Percentiles rank a stretch among this genome's conserved stretches.
phyloP scores from a whole-genome alignment of 2,888 invertebrate species.

The Apodemia hepburni region DNA sequence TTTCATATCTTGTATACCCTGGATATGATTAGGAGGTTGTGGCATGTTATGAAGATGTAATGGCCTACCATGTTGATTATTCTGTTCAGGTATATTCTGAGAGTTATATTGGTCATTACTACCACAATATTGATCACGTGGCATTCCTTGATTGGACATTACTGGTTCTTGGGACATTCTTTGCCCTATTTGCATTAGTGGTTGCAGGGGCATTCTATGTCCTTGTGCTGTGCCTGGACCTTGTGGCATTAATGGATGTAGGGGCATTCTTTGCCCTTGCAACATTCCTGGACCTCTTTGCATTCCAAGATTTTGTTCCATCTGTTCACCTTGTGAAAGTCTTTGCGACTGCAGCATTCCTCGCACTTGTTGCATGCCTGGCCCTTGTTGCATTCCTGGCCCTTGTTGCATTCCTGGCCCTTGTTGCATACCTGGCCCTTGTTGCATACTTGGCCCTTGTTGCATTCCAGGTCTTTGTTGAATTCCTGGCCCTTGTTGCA shows the following conservation, averaged over 20 bases:
- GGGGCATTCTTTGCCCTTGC: not conserved
- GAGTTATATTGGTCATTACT: not conserved
- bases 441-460: not conserved
- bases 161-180: conserved; percentile 35
- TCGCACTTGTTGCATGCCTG: not conserved
- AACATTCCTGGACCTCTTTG: not conserved
- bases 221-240: not conserved
- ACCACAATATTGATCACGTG: conserved; percentile 29
- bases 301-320: not conserved
- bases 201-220: conserved; percentile 32
- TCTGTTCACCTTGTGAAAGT: not conserved
- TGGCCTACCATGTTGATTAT: not conserved
- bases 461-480: not conserved
- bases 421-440: not conserved
- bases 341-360: not conserved
- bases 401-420: conserved; percentile 1
- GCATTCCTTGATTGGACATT: conserved; percentile 37
- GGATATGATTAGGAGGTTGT: conserved; percentile 36
- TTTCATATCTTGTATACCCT: conserved; percentile 1
- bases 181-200: conserved; percentile 29
- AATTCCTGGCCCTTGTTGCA: not conserved
- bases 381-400: not conserved
- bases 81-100: not conserved
- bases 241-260: conserved; percentile 13
- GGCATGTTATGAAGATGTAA: not conserved